Conservation (phyloP, 2,113 vertebrate genomes). For the Pteruthius melanotis region DNA sequence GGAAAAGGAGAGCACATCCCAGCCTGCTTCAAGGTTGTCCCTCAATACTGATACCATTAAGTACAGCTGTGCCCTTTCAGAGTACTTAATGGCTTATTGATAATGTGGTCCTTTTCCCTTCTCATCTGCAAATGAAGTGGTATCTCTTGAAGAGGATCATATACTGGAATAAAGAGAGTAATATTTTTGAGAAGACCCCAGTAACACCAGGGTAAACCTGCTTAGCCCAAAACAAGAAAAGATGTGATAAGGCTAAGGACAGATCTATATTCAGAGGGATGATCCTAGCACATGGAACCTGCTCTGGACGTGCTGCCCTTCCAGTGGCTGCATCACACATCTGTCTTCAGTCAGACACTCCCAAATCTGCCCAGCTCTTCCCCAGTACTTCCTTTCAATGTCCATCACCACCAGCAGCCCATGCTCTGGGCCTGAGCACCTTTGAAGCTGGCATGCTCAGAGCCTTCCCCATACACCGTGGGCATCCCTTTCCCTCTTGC, state of each 20-base stretch:
- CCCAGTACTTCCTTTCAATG: neutral
- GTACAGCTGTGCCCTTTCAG: neutral
- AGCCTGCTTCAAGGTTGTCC: neutral
- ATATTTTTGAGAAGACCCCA: neutral
- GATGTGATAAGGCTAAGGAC: neutral
- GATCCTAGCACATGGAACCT: neutral
- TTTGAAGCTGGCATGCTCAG: neutral
- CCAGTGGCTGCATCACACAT: neutral
- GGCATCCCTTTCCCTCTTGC: neutral
- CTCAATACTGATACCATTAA: neutral
- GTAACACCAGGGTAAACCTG: neutral
- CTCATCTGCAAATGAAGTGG: neutral
- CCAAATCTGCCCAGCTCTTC: neutral
- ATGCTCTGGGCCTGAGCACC: neutral
- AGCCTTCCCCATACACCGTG: fast-evolving
- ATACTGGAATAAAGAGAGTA: neutral
- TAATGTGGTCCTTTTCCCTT: neutral
- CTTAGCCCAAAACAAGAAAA: neutral
- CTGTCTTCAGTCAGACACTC: neutral
- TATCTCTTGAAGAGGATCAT: neutral
- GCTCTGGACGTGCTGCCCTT: neutral
- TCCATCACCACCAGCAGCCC: neutral
- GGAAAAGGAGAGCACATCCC: neutral
- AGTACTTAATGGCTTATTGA: neutral
- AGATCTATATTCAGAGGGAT: neutral